Evolutionary conservation across 2,888 invertebrate genomes (phyloP).

Genomic region (Scaptomyza flava): DNA sequence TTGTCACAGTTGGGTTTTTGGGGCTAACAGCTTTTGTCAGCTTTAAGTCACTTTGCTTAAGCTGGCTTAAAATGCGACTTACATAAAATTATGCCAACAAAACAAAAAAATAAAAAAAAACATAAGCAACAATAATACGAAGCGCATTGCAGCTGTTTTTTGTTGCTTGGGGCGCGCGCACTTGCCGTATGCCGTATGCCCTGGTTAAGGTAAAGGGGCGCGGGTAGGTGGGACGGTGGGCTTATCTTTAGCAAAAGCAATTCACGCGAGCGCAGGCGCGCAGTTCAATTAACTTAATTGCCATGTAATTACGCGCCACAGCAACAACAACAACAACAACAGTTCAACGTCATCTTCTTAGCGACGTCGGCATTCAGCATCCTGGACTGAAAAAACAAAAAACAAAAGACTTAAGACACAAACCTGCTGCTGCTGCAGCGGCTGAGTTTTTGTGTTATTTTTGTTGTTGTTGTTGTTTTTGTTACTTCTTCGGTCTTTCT

Average conservation of each 20-base stretch:
- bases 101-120: neutral
- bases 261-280: constrained; percentile 74
- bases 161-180: constrained; percentile 15
- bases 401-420: constrained; percentile 81
- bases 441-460: neutral
- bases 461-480: constrained; percentile 16
- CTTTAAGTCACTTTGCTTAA: constrained; percentile 24
- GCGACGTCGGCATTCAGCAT: constrained; percentile 56
- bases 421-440: constrained; percentile 56
- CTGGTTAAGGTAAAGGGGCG: too few species aligned
- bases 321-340: constrained; percentile 23
- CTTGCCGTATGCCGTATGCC: too few species aligned
- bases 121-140: neutral
- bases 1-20: neutral
- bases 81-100: neutral
- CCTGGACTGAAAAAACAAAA: constrained; percentile 73
- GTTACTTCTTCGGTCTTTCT: constrained; percentile 9
- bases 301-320: constrained; percentile 81
- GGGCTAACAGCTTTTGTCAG: constrained; percentile 42
- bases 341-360: constrained; percentile 50
- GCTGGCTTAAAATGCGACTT: neutral
- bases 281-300: constrained; percentile 84
- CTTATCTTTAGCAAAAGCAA: constrained; percentile 52
- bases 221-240: constrained; percentile 1
- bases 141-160: constrained; percentile 38